These are phyloP conservation scores for Eolophus roseicapilla DNA, from an alignment of 2,113 vertebrate genomes.

Conservation along the genomic window DNA sequence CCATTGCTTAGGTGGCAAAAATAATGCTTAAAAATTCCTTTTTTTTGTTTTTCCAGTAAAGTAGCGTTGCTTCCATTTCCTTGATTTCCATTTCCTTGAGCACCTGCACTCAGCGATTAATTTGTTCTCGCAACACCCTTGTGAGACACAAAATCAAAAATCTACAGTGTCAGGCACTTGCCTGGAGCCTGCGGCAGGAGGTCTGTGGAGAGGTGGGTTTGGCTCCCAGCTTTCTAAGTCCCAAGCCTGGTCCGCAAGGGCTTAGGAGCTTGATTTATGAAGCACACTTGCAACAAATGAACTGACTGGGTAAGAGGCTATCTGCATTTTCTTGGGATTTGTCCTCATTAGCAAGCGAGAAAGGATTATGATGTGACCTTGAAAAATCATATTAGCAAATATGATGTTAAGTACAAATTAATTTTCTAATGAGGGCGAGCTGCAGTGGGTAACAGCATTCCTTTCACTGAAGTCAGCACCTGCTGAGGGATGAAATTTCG, in stretches of 20 bases:
- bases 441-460: slow-evolving; percentile 3
- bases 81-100: neutral
- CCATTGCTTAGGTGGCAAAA: neutral
- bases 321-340: slow-evolving; percentile 55
- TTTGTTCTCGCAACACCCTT: neutral
- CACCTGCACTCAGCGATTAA: neutral
- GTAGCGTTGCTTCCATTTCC: neutral
- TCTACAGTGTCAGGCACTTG: neutral
- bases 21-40: neutral
- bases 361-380: slow-evolving; percentile 59
- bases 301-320: slow-evolving; percentile 4
- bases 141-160: neutral
- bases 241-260: neutral
- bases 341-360: slow-evolving; percentile 60
- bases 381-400: slow-evolving; percentile 56
- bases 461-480: slow-evolving; percentile 1
- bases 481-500: slow-evolving; percentile 25
- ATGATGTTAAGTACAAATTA: slow-evolving; percentile 60
- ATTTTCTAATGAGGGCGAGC: slow-evolving; percentile 61
- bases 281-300: neutral
- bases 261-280: slow-evolving; percentile 4
- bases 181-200: neutral
- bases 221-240: neutral
- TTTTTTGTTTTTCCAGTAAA: neutral
- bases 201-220: neutral